Base-by-base conservation (phyloP, 2,113 vertebrate species). In the Megaceryle maxima region DNA sequence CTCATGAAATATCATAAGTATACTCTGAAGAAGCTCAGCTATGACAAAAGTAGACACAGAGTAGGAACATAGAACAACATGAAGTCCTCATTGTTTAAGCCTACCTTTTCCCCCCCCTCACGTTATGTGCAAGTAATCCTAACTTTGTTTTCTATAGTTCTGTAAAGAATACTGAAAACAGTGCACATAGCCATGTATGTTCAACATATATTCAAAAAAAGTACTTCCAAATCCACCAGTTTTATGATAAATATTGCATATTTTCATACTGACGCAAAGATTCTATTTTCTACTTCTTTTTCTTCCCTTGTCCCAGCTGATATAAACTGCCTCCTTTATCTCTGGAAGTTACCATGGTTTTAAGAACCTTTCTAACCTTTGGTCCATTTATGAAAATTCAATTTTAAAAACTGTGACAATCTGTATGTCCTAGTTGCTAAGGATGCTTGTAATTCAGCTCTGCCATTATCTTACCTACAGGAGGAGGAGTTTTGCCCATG, bases 31-130 rank as follows among this genome's bases (percentile, higher is more conserved):
- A 60, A 55, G 17, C 5, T 77, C 39, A 84, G 5, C n/a, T 60
- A 16, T 31, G 39, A n/a, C n/a, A 60, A 48, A 84, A 60, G 8
- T 22, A 60, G 46, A 39, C 39, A 13, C 2, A 8, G 21, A 33
- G 46, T 53, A 64, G 7, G 25, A 53, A 33, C 7, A 55, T 12
- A 53, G n/a, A 77, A 50, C 4, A 60, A 28, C n/a, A 44, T 11
- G 7, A 62, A 55, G 6, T 13, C 14, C 13, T 66, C 9, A 41
- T 43, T 56, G 11, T 62, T 55, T 60, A 60, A 55, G 5, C 37
- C 20, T 63, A 20, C 6, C 2, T 60, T 48, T 37, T 48, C 4
- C 1, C 1, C 19, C 18, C 18, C 21, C 41, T 26, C 25, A 14
- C 13, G 2, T 41, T 76, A 18, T 3, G 2, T 60, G 26, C 26